Evolutionary conservation across 2,113 vertebrate genomes (phyloP).

Genomic region (Loxodonta africana): DNA sequence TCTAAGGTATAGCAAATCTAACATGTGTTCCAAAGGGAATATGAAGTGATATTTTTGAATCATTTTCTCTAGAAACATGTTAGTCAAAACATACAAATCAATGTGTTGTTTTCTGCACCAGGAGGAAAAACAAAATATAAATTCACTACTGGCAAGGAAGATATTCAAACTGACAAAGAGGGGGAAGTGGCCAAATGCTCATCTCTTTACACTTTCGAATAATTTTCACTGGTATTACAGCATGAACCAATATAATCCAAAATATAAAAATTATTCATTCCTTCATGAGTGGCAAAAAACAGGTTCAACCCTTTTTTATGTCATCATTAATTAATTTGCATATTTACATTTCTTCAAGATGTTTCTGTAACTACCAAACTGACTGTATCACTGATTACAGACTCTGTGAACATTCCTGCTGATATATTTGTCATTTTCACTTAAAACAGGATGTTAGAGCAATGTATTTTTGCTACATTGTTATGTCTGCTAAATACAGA

Average conservation of each 20-base stretch:
- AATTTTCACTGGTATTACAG: slow-evolving; percentile 43
- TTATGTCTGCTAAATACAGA: neutral
- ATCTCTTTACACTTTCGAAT: slow-evolving; percentile 36
- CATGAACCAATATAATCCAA: slow-evolving; percentile 50
- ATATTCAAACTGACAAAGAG: neutral
- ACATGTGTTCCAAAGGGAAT: slow-evolving; percentile 9
- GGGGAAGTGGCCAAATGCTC: neutral
- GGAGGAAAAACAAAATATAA: slow-evolving; percentile 67
- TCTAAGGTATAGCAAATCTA: neutral
- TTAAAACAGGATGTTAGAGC: neutral
- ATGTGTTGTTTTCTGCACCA: neutral
- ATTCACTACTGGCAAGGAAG: neutral
- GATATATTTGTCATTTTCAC: slow-evolving; percentile 40
- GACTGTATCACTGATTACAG: slow-evolving; percentile 23
- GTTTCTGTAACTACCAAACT: slow-evolving; percentile 21
- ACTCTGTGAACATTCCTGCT: neutral
- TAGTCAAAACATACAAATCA: slow-evolving; percentile 58
- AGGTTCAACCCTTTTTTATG: neutral
- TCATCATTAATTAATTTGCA: neutral
- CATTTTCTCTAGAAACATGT: slow-evolving; percentile 27
- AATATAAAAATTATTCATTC: slow-evolving; percentile 3
- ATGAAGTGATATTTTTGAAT: slow-evolving; percentile 56
- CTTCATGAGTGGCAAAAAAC: slow-evolving; percentile 19
- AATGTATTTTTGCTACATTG: neutral
- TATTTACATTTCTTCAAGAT: slow-evolving; percentile 1